phyloP scores from a whole-genome alignment of 2,113 vertebrate genomes.

The Aldabrachelys gigantea region DNA sequence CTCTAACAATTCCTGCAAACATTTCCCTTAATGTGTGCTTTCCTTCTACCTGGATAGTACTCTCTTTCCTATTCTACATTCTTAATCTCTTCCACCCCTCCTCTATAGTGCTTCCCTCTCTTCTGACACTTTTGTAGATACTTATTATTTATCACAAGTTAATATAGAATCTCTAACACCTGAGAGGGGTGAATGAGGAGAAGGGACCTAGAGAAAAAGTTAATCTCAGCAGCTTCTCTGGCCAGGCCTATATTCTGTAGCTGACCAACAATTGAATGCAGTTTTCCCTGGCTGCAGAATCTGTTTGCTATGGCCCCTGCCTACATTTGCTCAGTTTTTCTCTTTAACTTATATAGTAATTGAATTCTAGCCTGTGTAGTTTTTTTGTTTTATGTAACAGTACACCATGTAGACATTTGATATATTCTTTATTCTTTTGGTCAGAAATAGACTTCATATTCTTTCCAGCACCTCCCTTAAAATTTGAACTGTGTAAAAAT shows the following conservation, averaged over 20 bases:
- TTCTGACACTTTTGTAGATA: background rate
- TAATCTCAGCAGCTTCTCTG: background rate
- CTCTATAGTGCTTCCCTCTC: background rate
- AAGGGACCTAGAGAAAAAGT: background rate
- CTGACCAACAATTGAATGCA: background rate
- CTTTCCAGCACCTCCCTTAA: background rate
- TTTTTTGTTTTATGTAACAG: background rate
- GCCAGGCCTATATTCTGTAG: background rate
- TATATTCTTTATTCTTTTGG: background rate
- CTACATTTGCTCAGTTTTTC: background rate
- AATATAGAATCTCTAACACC: background rate
- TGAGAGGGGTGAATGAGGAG: background rate
- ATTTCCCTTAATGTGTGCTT: background rate
- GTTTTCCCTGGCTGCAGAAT: background rate
- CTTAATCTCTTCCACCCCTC: background rate
- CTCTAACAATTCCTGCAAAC: background rate
- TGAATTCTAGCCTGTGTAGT: background rate
- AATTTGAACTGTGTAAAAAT: background rate
- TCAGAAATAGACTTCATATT: background rate
- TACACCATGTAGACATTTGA: background rate
- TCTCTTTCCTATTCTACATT: no score
- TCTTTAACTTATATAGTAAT: background rate
- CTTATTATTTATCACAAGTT: no score
- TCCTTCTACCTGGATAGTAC: background rate
- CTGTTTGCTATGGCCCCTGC: background rate